These are phyloP conservation scores for Clepsis dumicolana DNA, from an alignment of 2,888 invertebrate species.

Conservation along the genomic window DNA sequence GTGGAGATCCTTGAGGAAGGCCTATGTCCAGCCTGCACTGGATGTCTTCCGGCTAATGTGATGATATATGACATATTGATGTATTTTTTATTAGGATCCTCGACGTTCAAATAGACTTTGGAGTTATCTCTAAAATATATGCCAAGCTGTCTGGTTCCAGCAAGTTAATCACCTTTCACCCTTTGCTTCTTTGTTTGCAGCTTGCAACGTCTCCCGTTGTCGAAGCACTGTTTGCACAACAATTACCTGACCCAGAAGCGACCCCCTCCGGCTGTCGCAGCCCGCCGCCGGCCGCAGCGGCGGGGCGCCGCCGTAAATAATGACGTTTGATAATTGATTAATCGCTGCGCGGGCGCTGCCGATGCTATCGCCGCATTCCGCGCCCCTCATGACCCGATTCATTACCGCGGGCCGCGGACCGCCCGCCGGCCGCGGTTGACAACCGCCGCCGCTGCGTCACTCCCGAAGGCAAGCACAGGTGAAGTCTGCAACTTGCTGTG, in stretches of 20 bases:
- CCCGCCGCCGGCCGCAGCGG: conserved; percentile 50
- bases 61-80: no score
- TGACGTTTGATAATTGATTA: conserved; percentile 82
- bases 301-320: conserved; percentile 63
- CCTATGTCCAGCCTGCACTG: no score
- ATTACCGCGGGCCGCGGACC: conserved; percentile 67
- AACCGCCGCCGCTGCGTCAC: conserved; percentile 7
- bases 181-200: no score
- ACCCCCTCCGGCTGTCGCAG: conserved; percentile 9
- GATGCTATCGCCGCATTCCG: conserved; percentile 61
- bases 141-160: no score
- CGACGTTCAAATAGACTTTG: no score
- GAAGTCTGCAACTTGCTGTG: not conserved
- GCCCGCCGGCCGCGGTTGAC: conserved; percentile 53
- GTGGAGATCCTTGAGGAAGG: no score
- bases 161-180: no score
- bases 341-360: conserved; percentile 58
- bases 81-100: no score
- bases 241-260: not conserved
- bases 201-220: not conserved
- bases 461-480: not conserved
- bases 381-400: conserved; percentile 67
- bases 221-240: not conserved
- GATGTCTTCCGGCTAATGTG: no score
- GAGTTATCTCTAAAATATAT: no score